These are phyloP conservation scores for Drosophila sucinea DNA, from an alignment of 1,140 invertebrate species.

Conservation along the genomic window DNA sequence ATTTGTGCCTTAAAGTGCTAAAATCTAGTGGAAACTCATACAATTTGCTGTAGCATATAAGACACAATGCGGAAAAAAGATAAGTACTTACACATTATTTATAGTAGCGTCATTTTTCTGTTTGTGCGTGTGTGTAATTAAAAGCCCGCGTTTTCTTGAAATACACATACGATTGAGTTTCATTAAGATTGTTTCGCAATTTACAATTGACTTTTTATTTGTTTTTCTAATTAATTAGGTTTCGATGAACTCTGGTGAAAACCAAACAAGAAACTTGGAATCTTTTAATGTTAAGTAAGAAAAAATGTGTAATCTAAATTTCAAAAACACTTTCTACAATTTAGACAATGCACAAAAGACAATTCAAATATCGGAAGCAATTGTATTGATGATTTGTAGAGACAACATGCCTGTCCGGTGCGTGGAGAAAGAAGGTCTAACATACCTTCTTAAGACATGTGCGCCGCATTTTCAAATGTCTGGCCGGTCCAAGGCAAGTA, in stretches of 20 bases:
- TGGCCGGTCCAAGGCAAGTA: slow-evolving; percentile 25
- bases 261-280: background rate
- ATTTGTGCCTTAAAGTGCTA: no score
- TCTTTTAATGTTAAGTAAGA: background rate
- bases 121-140: no score
- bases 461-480: slow-evolving; percentile 29
- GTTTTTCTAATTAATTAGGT: background rate
- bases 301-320: background rate
- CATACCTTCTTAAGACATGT: slow-evolving; percentile 18
- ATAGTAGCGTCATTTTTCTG: no score
- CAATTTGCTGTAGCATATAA: no score
- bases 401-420: slow-evolving; percentile 28
- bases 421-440: slow-evolving; percentile 26
- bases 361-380: slow-evolving; percentile 5
- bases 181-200: background rate
- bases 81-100: no score
- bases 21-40: no score
- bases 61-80: no score
- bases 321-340: slow-evolving; percentile 16
- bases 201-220: background rate
- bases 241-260: background rate
- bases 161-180: background rate
- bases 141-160: no score
- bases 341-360: slow-evolving; percentile 16
- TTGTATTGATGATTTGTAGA: slow-evolving; percentile 17